Evolutionary conservation across 2,113 vertebrate genomes (phyloP).

Genomic region (Plestiodon gilberti): DNA sequence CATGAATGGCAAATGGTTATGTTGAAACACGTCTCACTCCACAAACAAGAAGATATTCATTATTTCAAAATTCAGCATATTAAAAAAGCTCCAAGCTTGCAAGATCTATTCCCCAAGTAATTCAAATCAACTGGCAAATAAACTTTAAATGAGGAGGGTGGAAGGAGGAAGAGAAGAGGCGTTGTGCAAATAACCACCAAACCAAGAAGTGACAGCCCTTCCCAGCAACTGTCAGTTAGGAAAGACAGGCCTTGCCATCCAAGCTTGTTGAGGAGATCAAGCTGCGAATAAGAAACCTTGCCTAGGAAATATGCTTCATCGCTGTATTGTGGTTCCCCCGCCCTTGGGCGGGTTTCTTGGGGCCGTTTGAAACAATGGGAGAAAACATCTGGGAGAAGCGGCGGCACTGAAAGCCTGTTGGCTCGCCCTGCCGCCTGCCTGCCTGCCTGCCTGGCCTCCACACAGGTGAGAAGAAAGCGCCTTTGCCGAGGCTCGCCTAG

Average conservation of each 20-base stretch:
- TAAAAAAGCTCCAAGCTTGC: background rate
- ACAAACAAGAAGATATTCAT: background rate
- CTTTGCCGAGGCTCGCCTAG: background rate
- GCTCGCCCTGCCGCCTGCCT: too few species aligned
- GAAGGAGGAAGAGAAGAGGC: background rate
- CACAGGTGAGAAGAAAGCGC: background rate
- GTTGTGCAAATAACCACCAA: background rate
- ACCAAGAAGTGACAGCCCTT: background rate
- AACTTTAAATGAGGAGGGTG: background rate
- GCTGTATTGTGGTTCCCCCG: background rate
- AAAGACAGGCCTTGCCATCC: background rate
- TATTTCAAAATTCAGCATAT: background rate
- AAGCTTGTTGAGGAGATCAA: background rate
- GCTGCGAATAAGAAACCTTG: background rate
- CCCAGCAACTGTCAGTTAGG: background rate
- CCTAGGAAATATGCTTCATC: background rate
- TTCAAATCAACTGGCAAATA: background rate
- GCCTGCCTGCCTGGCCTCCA: background rate
- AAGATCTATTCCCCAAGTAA: background rate
- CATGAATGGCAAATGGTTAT: background rate
- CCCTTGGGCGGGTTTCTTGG: fast-evolving
- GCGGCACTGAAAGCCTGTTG: background rate
- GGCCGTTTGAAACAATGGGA: background rate
- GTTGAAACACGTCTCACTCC: background rate
- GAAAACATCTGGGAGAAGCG: background rate